Base-by-base conservation (phyloP, 2,797 vertebrate genomes). In the Amphiprion clarkii region DNA sequence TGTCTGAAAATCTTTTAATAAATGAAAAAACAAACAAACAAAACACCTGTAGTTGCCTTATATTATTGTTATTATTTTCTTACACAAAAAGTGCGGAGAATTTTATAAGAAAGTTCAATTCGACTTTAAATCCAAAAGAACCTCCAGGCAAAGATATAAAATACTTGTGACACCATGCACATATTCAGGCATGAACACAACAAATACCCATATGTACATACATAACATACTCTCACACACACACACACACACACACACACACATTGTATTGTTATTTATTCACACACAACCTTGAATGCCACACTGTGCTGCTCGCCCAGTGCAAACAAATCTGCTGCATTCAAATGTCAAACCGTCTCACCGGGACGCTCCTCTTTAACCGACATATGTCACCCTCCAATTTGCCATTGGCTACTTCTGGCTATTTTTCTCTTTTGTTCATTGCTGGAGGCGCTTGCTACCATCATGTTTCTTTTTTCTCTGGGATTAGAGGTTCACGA, bases 281-380 rank as follows among this genome's bases (percentile, higher is more conserved):
- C 58, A 55, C 49, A 73, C 56, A 57, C 21, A 73, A 66, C 52
- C 60, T 66, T 68, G 72, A 83, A 88, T 71, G 77, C 61, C 78
- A 78, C 68, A 64, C 31, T 63, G 71, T 71, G 81, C 70, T 29
- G 68, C 74, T 80, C 64, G 33, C 73, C 68, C 42, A 67, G 63
- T 69, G 80, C 65, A 76, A 84, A 74, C 76, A 82, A 42, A 56
- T 77, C 71, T 82, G 78, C 73, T 66, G 71, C 74, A 81, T 74
- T 85, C 72, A 91, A 90, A 93, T 92, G 90, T 87, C 90, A 88
- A 56, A 57, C 53, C 1, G 66, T 85, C 89, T 91, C 89, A 67
- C 46, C 0, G 86, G 89, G 81, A 81, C 19, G 3, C 36, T 76
- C 74, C 74, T 73, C 21, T 81, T 80, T 83, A 81, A 84, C 86